Evolutionary conservation across 64 coral and sea anemone species (phyloP).

Genomic region (Stichodactyla mertensii): DNA sequence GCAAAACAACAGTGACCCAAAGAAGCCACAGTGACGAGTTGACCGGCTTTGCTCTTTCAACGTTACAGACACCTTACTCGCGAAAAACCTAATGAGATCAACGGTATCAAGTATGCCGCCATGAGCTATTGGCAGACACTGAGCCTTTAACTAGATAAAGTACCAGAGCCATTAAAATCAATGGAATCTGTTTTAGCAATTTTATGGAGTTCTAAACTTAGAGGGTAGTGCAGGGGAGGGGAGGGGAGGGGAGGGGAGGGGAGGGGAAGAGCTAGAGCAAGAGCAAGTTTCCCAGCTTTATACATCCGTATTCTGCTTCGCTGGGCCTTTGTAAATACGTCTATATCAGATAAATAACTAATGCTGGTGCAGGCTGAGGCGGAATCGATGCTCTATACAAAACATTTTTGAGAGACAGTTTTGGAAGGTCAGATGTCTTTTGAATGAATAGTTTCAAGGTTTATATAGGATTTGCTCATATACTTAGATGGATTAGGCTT

Average conservation of each 20-base stretch:
- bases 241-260: neutral
- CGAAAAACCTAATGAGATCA: slow-evolving; percentile 4
- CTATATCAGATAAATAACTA: neutral
- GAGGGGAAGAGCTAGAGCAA: no score
- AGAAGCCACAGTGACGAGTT: neutral
- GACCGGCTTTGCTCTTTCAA: neutral
- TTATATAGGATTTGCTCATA: neutral
- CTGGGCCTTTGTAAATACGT: neutral
- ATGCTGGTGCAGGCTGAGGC: neutral
- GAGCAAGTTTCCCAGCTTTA: no score
- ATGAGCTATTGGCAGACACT: neutral
- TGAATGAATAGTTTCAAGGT: neutral
- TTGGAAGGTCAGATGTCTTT: neutral
- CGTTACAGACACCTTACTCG: neutral
- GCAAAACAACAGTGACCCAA: neutral
- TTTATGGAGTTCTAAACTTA: neutral
- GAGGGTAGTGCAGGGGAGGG: neutral
- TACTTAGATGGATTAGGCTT: neutral
- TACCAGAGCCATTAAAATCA: neutral
- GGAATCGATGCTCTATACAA: neutral
- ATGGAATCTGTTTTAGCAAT: neutral
- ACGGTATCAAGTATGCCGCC: neutral
- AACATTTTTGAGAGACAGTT: neutral
- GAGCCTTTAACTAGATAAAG: neutral
- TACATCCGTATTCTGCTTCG: no score